A percentile compares a stretch with the other conserved stretches of the same genome.
Evolutionary conservation across 2,888 invertebrate species (phyloP).

Genomic region (Troilus luridus): DNA sequence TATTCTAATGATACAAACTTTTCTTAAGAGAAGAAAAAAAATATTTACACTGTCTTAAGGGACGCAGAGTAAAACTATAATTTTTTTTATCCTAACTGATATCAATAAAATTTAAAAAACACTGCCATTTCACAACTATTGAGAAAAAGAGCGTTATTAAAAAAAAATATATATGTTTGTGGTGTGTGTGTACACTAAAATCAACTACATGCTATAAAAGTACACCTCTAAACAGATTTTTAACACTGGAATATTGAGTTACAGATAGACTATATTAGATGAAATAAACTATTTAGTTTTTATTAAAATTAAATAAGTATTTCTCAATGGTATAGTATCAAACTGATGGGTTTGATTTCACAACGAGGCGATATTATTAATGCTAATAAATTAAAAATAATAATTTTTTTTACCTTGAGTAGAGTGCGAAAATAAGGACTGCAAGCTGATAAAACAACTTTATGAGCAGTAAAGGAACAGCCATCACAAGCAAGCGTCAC

Average conservation of each 20-base stretch:
- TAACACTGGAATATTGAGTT: neutral
- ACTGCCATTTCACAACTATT: neutral
- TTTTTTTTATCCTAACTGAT: neutral
- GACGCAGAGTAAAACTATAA: neutral
- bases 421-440: constrained; percentile 92
- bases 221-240: neutral
- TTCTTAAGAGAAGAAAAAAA: neutral
- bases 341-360: neutral
- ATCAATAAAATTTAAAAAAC: neutral
- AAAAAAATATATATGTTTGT: too few relatives aligned
- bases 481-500: constrained; percentile 93
- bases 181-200: too few relatives aligned
- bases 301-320: neutral
- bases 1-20: neutral
- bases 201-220: neutral
- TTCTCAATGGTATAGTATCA: neutral
- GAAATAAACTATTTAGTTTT: neutral
- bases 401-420: constrained; percentile 74
- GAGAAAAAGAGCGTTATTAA: too few relatives aligned
- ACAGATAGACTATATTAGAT: neutral
- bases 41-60: neutral
- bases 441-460: constrained; percentile 92
- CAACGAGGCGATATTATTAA: neutral
- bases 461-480: constrained; percentile 88
- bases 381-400: neutral